phyloP scores from a whole-genome alignment of 1,140 invertebrate species.

The Chelonus insularis region DNA sequence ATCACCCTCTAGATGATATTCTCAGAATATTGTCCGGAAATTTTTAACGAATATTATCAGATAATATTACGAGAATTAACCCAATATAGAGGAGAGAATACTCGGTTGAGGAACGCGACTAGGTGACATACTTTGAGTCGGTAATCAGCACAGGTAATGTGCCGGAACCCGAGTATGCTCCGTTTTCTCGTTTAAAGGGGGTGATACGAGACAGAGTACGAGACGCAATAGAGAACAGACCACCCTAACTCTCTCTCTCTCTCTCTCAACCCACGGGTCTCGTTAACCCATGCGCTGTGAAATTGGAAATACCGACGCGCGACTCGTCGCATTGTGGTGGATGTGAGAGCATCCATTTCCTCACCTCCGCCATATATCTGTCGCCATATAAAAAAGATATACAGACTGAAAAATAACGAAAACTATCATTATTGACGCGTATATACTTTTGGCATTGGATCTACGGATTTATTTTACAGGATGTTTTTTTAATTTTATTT shows the following conservation, averaged over 20 bases:
- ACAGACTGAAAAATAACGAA: background rate
- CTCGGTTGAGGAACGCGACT: conserved; percentile 45
- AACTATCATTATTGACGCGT: background rate
- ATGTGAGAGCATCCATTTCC: conserved; percentile 28
- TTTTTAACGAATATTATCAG: no score
- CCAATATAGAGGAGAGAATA: background rate
- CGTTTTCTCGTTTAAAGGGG: conserved; percentile 27
- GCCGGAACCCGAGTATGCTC: conserved; percentile 47
- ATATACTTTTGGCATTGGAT: no score
- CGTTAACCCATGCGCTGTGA: conserved; percentile 59
- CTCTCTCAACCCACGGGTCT: conserved; percentile 42
- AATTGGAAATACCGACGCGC: conserved; percentile 54
- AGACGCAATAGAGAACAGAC: conserved; percentile 23
- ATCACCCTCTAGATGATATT: no score
- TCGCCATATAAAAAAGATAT: background rate
- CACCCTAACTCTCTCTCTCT: conserved; percentile 32
- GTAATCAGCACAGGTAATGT: conserved; percentile 59
- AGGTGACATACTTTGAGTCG: conserved; percentile 53
- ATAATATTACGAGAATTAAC: background rate
- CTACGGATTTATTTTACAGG: no score
- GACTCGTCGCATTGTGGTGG: conserved; percentile 21
- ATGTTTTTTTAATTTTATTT: no score
- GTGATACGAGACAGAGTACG: background rate
- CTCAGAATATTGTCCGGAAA: no score
- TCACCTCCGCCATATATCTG: conserved; percentile 16